These are phyloP conservation scores for Thymelicus lineola DNA, from an alignment of 2,888 invertebrate species.

Conservation along the genomic window DNA sequence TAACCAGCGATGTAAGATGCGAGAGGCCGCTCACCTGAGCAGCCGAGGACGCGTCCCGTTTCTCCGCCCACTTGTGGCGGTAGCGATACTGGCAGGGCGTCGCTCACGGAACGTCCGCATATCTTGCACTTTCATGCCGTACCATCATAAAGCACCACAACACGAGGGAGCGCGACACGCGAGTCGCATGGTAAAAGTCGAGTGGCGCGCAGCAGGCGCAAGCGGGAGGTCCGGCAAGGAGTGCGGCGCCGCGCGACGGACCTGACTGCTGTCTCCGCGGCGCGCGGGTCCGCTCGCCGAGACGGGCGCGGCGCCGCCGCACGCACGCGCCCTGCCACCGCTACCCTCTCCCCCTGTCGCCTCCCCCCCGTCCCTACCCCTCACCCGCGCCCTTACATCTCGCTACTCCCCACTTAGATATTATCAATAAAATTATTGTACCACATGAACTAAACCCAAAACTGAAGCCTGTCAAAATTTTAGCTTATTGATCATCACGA, in stretches of 20 bases:
- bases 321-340: constrained; percentile 65
- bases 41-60: constrained; percentile 67
- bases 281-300: constrained; percentile 46
- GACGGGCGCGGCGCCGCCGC: constrained; percentile 70
- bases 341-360: constrained; percentile 46
- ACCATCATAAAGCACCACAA: constrained; percentile 83
- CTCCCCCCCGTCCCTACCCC: constrained; percentile 46
- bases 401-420: constrained; percentile 79
- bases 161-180: constrained; percentile 75
- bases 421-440: constrained; percentile 84
- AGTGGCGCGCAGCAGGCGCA: constrained; percentile 44
- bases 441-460: constrained; percentile 69
- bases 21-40: constrained; percentile 79
- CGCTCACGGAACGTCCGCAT: constrained; percentile 82
- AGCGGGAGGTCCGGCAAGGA: constrained; percentile 55
- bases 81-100: constrained; percentile 60
- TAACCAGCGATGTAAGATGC: constrained; percentile 66
- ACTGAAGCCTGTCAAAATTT: constrained; percentile 65
- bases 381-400: constrained; percentile 68
- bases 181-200: constrained; percentile 68
- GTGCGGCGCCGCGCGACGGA: constrained; percentile 64
- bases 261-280: constrained; percentile 61
- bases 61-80: constrained; percentile 82
- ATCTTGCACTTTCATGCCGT: constrained; percentile 79
- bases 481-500: constrained; percentile 56